Conservation (phyloP, 2,797 vertebrate genomes). For the Anomalospiza imberbis region DNA sequence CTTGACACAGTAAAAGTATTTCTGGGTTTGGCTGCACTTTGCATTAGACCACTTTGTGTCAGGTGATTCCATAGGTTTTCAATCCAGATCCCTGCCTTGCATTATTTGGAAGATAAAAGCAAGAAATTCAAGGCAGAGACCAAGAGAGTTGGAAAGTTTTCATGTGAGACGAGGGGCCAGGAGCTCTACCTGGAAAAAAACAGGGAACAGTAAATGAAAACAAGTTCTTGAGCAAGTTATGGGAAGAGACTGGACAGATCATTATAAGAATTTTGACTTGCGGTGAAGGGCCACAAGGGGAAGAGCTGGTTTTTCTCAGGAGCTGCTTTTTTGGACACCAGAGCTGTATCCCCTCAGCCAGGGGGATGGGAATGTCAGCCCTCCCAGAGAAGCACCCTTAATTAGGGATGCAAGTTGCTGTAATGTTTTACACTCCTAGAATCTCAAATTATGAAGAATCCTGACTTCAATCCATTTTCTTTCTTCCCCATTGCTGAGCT, state of each 20-base stretch:
- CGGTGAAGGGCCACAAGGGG: background rate
- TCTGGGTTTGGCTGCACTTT: background rate
- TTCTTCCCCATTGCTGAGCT: background rate
- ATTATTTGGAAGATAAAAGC: background rate
- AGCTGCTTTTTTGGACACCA: background rate
- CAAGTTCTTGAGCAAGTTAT: background rate
- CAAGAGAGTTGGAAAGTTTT: background rate
- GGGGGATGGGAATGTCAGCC: background rate
- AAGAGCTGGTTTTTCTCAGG: background rate
- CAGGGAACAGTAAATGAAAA: background rate
- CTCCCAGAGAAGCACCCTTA: background rate
- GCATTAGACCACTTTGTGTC: background rate
- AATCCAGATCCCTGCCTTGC: background rate
- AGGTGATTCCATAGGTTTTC: background rate
- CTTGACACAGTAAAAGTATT: background rate
- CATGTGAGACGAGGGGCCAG: accelerated
- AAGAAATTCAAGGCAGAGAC: background rate
- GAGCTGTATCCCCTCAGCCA: background rate
- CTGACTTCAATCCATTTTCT: background rate
- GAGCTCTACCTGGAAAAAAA: background rate
- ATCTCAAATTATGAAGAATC: background rate
- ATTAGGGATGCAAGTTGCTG: background rate
- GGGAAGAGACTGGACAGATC: background rate
- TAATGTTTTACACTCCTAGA: background rate
- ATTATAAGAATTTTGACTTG: background rate